Conservation (phyloP, 2,113 vertebrate species). For the Vireo altiloquus region DNA sequence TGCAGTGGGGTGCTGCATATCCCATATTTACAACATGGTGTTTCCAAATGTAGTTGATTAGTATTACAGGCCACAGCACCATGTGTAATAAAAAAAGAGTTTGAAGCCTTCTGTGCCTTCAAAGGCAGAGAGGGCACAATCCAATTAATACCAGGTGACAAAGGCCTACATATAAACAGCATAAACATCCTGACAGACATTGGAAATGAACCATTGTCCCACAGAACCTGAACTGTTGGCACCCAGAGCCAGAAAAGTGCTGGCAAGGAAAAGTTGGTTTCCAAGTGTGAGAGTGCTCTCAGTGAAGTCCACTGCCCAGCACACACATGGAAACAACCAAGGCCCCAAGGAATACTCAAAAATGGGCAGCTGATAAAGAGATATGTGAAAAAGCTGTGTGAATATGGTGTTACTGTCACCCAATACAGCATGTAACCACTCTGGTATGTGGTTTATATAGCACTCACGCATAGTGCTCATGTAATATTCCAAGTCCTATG, state of each 20-base stretch:
- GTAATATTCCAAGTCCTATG: conserved; percentile 60
- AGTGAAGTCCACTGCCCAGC: conserved; percentile 13
- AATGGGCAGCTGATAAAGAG: conserved; percentile 56
- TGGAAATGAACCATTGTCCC: conserved; percentile 19
- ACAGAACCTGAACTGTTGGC: not conserved
- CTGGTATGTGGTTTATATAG: conserved; percentile 63
- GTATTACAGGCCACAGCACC: conserved; percentile 28
- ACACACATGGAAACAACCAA: conserved; percentile 9
- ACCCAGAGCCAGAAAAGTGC: not conserved
- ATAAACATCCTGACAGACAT: conserved; percentile 36
- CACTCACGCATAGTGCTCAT: conserved; percentile 57
- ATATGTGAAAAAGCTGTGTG: conserved; percentile 56
- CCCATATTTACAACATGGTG: not conserved
- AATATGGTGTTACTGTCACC: conserved; percentile 62
- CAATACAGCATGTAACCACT: conserved; percentile 64
- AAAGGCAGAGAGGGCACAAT: conserved; percentile 57
- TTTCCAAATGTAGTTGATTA: conserved; percentile 52
- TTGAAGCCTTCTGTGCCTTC: conserved; percentile 52
- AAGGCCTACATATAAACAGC: conserved; percentile 33
- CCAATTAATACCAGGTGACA: conserved; percentile 58
- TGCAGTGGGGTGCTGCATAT: not conserved
- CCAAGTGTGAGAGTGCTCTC: not conserved
- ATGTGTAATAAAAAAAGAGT: conserved; percentile 29
- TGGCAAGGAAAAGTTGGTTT: conserved; percentile 12
- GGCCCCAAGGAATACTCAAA: not conserved